These are phyloP conservation scores for Ceratosolen fusciceps DNA, from an alignment of 1,140 invertebrate genomes.

Conservation along the genomic window DNA sequence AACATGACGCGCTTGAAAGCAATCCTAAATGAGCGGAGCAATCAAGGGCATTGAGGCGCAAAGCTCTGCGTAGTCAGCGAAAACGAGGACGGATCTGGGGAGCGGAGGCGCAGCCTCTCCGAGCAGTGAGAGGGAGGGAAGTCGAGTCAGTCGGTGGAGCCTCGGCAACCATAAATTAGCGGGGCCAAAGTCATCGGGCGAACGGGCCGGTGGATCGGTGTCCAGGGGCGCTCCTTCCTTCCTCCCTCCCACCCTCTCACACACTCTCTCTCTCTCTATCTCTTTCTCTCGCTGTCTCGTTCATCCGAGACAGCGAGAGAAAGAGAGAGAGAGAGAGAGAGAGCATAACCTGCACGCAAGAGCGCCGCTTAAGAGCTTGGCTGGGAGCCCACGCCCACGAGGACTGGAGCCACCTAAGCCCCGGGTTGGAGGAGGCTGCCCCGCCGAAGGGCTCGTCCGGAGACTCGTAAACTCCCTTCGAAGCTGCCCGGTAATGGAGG, in stretches of 20 bases:
- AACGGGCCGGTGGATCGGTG: neutral
- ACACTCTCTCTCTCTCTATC: too few relatives aligned
- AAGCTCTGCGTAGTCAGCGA: neutral
- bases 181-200: neutral
- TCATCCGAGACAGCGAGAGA: too few relatives aligned
- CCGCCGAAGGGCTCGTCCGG: slow-evolving; percentile 5
- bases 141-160: neutral
- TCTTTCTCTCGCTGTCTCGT: too few relatives aligned
- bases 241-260: too few relatives aligned
- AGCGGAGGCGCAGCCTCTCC: too few relatives aligned
- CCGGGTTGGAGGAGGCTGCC: too few relatives aligned
- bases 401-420: neutral
- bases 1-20: slow-evolving; percentile 11
- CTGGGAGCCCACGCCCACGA: neutral
- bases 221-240: slow-evolving; percentile 30
- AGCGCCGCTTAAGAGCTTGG: slow-evolving; percentile 15
- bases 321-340: too few relatives aligned
- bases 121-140: neutral
- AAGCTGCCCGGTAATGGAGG: slow-evolving; percentile 26
- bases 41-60: neutral
- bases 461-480: slow-evolving; percentile 39
- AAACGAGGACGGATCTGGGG: neutral
- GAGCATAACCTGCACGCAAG: slow-evolving; percentile 27
- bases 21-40: neutral
- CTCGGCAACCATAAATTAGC: slow-evolving; percentile 34